Evolutionary conservation across 2,797 vertebrate species (phyloP), one percentile per base, ranked within the genome.

Genomic region (Carduelis carduelis): DNA sequence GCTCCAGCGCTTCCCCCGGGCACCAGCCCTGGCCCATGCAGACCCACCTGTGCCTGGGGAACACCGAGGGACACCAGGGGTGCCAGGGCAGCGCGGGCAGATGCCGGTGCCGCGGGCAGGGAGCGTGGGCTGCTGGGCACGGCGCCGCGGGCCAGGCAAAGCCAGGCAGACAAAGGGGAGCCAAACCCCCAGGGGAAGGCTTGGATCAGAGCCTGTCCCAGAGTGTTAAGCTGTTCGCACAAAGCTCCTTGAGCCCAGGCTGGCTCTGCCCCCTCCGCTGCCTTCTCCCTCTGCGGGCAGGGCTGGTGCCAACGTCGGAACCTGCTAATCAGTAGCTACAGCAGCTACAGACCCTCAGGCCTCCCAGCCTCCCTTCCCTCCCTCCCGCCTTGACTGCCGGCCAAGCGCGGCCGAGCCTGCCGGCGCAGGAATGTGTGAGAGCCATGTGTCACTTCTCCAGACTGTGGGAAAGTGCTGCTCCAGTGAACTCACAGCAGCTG

Each of bases 381-480:
- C 85, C 96, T 87, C 87, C 97, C 96, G 97, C 97, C 97, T 98
- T 98, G 98, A 98, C 98, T 98, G 98, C 97, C 80, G 97, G 98
- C 98, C 98, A 98, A 98, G 97, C 97, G 91, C 96, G 97, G 97
- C 97, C 96, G 97, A 97, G 97, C 98, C 98, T 98, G 98, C 98
- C 98, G 98, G 98, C 98, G 98, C 98, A 98, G 99, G 99, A 99
- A 99, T 99, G 99, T 99, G 99, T 98, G 98, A 99, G 98, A 99
- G 98, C 99, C 99, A 98, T 99, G 99, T 99, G 99, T 99, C 99
- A 98, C 98, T 98, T 98, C 98, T 99, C 98, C 98, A 98, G 99
- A 99, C 99, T 99, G 99, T 99, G 99, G 99, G 99, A 99, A 99
- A 99, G 98, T 98, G 98, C 98, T 99, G 99, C 99, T 99, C 99